phyloP scores from a whole-genome alignment of 2,113 vertebrate species.

The Deroptyus accipitrinus region DNA sequence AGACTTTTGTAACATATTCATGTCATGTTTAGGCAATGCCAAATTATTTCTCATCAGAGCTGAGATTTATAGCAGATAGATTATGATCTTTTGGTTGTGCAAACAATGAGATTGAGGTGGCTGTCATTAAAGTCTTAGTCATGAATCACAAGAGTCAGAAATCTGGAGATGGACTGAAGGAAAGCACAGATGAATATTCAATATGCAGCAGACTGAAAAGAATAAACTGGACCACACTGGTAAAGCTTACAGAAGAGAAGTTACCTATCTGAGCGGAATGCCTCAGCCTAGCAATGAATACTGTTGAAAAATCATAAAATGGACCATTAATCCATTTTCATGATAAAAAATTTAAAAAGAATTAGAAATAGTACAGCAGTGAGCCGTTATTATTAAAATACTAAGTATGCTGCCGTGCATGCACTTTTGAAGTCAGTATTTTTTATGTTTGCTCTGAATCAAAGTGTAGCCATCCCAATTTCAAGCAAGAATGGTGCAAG shows the following conservation, averaged over 20 bases:
- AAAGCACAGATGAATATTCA: conserved; percentile 14
- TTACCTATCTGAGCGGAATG: neutral
- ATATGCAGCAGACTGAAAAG: neutral
- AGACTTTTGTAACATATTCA: neutral
- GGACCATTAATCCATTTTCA: neutral
- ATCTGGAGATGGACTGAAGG: neutral
- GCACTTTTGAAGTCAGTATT: neutral
- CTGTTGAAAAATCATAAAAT: neutral
- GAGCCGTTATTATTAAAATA: neutral
- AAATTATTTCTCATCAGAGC: conserved; percentile 1
- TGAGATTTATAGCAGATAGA: conserved; percentile 11
- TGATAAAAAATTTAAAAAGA: neutral
- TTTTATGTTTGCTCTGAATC: neutral
- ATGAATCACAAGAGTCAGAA: neutral
- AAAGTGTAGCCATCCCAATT: neutral
- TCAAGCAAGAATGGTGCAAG: neutral
- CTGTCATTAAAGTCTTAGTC: neutral
- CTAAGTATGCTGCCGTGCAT: neutral
- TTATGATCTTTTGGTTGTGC: neutral
- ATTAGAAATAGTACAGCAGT: neutral
- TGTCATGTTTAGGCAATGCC: neutral
- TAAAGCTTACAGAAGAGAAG: neutral
- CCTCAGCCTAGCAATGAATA: neutral
- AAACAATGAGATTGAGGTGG: neutral
- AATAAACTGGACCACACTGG: neutral